Conservation (phyloP, 2,797 vertebrate genomes). For the Limnodromus scolopaceus region DNA sequence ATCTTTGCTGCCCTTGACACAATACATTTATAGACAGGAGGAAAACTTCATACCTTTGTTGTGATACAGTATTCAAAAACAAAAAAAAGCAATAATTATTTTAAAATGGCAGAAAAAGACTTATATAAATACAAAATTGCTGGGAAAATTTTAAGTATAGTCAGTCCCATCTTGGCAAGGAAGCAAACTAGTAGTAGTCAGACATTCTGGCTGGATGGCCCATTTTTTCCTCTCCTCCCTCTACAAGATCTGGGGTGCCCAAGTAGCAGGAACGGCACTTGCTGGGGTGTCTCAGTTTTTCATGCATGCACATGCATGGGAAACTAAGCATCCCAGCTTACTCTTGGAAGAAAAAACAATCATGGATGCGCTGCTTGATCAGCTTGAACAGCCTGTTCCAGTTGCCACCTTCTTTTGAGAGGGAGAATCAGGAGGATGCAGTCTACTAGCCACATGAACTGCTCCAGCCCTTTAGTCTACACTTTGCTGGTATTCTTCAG, state of each 20-base stretch:
- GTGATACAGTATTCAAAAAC: neutral
- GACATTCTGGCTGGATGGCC: neutral
- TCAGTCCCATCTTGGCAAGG: neutral
- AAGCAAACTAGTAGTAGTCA: neutral
- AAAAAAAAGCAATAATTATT: neutral
- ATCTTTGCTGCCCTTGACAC: neutral
- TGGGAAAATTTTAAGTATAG: neutral
- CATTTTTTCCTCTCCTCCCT: neutral
- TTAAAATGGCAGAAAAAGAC: neutral
- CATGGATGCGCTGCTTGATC: neutral
- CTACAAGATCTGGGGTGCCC: neutral
- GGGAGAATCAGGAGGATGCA: neutral
- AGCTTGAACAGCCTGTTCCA: neutral
- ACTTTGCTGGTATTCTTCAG: neutral
- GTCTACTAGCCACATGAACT: neutral
- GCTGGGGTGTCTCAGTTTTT: neutral
- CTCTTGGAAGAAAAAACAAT: neutral
- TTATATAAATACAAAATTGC: neutral
- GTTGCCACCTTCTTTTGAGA: neutral
- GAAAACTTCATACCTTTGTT: neutral
- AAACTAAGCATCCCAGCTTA: neutral
- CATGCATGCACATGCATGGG: accelerated
- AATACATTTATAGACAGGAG: neutral
- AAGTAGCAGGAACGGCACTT: neutral
- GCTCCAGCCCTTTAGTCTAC: neutral